Conservation (phyloP, 30 jellyfish, hydroid and myxozoan species). For the Pelagia noctiluca region DNA sequence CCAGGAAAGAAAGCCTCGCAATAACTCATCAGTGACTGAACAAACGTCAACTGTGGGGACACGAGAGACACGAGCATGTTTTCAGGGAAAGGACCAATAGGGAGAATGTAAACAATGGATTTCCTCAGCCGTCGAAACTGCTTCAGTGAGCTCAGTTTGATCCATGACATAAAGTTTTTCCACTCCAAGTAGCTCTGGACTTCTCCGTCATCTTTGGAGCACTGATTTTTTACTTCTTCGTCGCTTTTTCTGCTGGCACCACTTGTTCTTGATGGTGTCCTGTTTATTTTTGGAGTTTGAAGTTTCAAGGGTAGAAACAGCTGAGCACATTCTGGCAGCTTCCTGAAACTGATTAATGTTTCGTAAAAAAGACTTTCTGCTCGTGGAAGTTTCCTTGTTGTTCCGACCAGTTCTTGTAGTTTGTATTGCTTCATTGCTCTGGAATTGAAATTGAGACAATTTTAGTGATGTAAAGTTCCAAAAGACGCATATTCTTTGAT, state of each 20-base stretch:
- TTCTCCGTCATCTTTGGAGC: conserved; percentile 74
- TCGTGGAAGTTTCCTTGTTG: conserved; percentile 49
- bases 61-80: conserved; percentile 49
- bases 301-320: conserved; percentile 61
- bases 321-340: conserved; percentile 75
- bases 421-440: conserved; percentile 67
- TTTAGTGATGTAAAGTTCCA: conserved; percentile 18
- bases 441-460: conserved; percentile 4
- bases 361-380: conserved; percentile 68
- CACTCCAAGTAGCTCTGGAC: conserved; percentile 86
- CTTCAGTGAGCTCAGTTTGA: conserved; percentile 57
- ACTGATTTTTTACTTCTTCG: conserved; percentile 27
- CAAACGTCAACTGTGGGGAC: conserved; percentile 64
- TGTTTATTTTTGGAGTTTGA: conserved; percentile 19
- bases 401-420: conserved; percentile 65
- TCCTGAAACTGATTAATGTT: conserved; percentile 61
- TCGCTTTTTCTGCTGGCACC: conserved; percentile 16
- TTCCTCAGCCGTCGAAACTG: conserved; percentile 64
- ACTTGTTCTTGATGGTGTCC: conserved; percentile 1
- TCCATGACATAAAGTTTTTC: conserved; percentile 71
- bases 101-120: conserved; percentile 61
- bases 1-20: conserved; percentile 85
- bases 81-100: conserved; percentile 94
- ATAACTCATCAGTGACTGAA: conserved; percentile 41
- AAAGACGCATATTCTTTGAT: too few species aligned